Evolutionary conservation across 2,797 vertebrate genomes (phyloP).

Genomic region (Pseudochromis fuscus): DNA sequence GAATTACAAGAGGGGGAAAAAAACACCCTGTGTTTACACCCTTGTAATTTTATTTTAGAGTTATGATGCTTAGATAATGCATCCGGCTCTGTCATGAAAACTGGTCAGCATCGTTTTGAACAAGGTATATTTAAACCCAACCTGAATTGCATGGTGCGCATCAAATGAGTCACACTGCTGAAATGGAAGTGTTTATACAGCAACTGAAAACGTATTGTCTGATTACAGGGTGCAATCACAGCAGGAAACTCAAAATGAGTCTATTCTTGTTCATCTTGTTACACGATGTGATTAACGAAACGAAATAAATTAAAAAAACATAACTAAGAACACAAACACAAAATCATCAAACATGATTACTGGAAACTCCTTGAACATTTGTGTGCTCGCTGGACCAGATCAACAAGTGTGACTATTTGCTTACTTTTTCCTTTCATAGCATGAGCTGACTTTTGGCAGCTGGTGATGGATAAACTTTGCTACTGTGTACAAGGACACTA

Average conservation of each 20-base stretch:
- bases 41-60: conserved; percentile 70
- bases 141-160: conserved; percentile 64
- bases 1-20: conserved; percentile 53
- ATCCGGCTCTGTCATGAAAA: conserved; percentile 61
- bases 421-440: not conserved
- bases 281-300: too few species aligned
- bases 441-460: not conserved
- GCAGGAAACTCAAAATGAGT: conserved; percentile 12
- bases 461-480: not conserved
- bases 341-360: not conserved
- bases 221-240: conserved; percentile 49
- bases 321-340: too few species aligned
- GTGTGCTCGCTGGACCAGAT: not conserved
- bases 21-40: conserved; percentile 22
- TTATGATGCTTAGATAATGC: conserved; percentile 56
- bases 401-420: too few species aligned
- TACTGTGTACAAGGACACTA: not conserved
- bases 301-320: too few species aligned
- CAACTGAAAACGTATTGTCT: conserved; percentile 54
- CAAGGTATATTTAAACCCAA: conserved; percentile 67
- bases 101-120: conserved; percentile 52
- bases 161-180: conserved; percentile 72
- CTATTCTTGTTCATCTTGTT: not conserved
- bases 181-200: conserved; percentile 77
- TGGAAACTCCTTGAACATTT: not conserved